Conservation (phyloP, 2,113 vertebrate genomes). For the Barbus barbus region DNA sequence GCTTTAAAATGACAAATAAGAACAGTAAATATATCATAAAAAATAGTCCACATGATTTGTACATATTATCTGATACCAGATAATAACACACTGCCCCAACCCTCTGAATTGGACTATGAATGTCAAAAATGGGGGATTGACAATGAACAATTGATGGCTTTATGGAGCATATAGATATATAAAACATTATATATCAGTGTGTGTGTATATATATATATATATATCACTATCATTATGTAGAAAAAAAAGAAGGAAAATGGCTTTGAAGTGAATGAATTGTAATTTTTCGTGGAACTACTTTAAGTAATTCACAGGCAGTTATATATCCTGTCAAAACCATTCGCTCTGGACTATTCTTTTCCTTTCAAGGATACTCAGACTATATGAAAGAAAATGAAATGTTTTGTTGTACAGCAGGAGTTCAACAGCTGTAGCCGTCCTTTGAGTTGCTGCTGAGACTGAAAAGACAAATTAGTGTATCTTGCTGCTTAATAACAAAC, state of each 20-base stretch:
- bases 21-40: background rate
- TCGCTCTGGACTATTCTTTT: too few relatives aligned
- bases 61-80: too few relatives aligned
- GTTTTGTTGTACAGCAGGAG: too few relatives aligned
- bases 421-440: too few relatives aligned
- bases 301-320: background rate
- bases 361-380: too few relatives aligned
- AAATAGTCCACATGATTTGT: too few relatives aligned
- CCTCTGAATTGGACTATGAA: background rate
- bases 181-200: background rate
- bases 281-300: background rate
- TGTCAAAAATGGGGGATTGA: background rate
- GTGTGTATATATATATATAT: too few relatives aligned
- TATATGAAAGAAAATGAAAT: too few relatives aligned
- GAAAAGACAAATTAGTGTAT: too few relatives aligned
- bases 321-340: background rate
- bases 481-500: too few relatives aligned
- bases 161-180: background rate
- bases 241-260: background rate
- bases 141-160: background rate
- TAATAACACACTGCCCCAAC: too few relatives aligned
- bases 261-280: background rate
- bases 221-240: background rate
- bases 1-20: background rate
- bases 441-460: too few relatives aligned